Conservation (phyloP, 2,113 vertebrate genomes). For the Saguinus imperator region DNA sequence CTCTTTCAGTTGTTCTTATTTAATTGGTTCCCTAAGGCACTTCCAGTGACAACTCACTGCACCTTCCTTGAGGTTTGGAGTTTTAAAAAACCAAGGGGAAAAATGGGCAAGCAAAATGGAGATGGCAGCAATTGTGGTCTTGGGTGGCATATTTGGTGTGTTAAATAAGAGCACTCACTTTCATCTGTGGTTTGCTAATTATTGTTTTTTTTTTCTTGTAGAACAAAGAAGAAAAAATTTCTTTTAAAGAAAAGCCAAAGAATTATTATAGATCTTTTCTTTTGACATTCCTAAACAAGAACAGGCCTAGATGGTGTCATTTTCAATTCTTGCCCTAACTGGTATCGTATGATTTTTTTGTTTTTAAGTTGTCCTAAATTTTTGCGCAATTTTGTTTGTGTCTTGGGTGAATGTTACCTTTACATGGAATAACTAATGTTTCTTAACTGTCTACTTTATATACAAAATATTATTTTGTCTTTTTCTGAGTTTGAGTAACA, state of each 20-base stretch:
- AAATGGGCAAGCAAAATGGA: not conserved
- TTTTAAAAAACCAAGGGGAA: conserved; percentile 18
- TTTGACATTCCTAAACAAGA: conserved; percentile 74
- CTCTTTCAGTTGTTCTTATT: not conserved
- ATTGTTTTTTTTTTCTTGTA: conserved; percentile 30
- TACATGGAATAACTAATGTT: not conserved
- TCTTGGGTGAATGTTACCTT: not conserved
- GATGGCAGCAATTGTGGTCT: conserved; percentile 35
- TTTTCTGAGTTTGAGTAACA: conserved; percentile 24
- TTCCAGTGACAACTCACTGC: conserved; percentile 20
- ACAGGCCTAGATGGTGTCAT: conserved; percentile 65
- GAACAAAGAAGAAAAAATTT: conserved; percentile 71
- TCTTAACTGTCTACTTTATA: conserved; percentile 38
- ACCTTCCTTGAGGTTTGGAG: conserved; percentile 3
- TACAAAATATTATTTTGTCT: not conserved
- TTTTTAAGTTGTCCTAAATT: conserved; percentile 48
- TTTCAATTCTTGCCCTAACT: conserved; percentile 71
- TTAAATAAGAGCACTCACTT: conserved; percentile 57
- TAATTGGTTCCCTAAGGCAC: not conserved
- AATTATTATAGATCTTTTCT: conserved; percentile 69
- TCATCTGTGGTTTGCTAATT: conserved; percentile 73
- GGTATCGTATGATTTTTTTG: conserved; percentile 62
- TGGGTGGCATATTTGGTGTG: conserved; percentile 46
- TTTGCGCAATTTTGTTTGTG: conserved; percentile 44
- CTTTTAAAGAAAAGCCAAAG: conserved; percentile 74